Conservation (phyloP, 2,888 invertebrate genomes). For the Melanostoma scalare region DNA sequence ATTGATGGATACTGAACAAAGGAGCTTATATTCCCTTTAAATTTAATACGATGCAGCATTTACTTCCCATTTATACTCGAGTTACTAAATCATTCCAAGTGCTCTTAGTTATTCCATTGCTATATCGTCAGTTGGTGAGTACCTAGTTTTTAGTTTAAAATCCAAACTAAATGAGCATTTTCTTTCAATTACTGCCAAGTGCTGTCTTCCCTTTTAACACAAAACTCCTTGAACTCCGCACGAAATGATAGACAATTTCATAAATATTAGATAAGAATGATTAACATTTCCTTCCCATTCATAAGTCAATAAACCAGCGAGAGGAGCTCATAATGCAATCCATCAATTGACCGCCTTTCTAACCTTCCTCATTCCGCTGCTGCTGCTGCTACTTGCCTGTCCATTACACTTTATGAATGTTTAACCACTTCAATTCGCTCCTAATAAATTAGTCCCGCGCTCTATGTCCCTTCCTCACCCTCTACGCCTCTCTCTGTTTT, state of each 20-base stretch:
- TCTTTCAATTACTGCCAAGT: neutral
- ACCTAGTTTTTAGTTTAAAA: too few species aligned
- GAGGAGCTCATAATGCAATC: slow-evolving; percentile 24
- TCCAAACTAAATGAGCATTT: neutral
- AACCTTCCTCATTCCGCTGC: slow-evolving; percentile 59
- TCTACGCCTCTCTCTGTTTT: too few species aligned
- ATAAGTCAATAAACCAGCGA: slow-evolving; percentile 48
- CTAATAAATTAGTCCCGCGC: slow-evolving; percentile 49
- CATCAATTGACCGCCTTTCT: slow-evolving; percentile 57
- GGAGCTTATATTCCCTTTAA: too few species aligned
- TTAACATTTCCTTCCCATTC: slow-evolving; percentile 54
- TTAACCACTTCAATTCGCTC: slow-evolving; percentile 56
- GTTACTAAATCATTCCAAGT: too few species aligned
- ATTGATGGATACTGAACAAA: too few species aligned
- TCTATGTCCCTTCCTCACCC: too few species aligned
- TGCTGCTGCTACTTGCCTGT: neutral
- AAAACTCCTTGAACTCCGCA: neutral
- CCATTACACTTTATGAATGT: slow-evolving; percentile 40
- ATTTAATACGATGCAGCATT: too few species aligned
- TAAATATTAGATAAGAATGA: slow-evolving; percentile 40
- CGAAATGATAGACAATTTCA: slow-evolving; percentile 21
- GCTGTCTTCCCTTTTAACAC: slow-evolving; percentile 16
- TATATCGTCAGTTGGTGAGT: too few species aligned
- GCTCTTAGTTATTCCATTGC: too few species aligned
- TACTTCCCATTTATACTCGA: too few species aligned